phyloP scores from a whole-genome alignment of 2,797 vertebrate species.

The Selene dorsalis region DNA sequence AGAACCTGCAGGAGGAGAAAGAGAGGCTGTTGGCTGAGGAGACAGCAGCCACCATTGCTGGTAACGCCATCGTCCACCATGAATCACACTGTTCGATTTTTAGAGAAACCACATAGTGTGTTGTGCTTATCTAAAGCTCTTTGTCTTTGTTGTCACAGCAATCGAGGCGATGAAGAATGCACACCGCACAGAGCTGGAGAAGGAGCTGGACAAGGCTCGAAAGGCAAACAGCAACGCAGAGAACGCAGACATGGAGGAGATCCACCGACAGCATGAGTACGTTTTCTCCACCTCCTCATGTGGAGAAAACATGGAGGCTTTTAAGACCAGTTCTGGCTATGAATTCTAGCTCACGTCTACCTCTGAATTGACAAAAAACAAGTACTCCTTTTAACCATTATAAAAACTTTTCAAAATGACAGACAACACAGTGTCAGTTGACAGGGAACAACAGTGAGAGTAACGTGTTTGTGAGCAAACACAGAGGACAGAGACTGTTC shows the following conservation, averaged over 20 bases:
- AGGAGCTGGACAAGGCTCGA: slow-evolving; percentile 85
- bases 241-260: slow-evolving; percentile 87
- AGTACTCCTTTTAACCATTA: too few relatives aligned
- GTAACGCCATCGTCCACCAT: slow-evolving; percentile 54
- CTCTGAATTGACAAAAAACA: too few relatives aligned
- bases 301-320: too few relatives aligned
- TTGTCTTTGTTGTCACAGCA: slow-evolving; percentile 65
- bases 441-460: too few relatives aligned
- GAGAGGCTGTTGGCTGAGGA: slow-evolving; percentile 86
- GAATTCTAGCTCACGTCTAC: too few relatives aligned
- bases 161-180: slow-evolving; percentile 90
- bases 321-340: too few relatives aligned
- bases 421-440: too few relatives aligned
- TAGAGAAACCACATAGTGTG: too few relatives aligned
- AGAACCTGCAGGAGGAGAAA: slow-evolving; percentile 87
- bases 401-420: too few relatives aligned
- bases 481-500: too few relatives aligned
- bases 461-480: too few relatives aligned
- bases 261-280: slow-evolving; percentile 86
- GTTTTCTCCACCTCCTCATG: slow-evolving; percentile 30
- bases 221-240: slow-evolving; percentile 84
- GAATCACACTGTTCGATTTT: too few relatives aligned
- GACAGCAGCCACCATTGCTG: slow-evolving; percentile 87
- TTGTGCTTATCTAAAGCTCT: not conserved
- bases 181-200: slow-evolving; percentile 86